Evolutionary conservation across 2,888 invertebrate species (phyloP).

Genomic region (Furcula furcula): DNA sequence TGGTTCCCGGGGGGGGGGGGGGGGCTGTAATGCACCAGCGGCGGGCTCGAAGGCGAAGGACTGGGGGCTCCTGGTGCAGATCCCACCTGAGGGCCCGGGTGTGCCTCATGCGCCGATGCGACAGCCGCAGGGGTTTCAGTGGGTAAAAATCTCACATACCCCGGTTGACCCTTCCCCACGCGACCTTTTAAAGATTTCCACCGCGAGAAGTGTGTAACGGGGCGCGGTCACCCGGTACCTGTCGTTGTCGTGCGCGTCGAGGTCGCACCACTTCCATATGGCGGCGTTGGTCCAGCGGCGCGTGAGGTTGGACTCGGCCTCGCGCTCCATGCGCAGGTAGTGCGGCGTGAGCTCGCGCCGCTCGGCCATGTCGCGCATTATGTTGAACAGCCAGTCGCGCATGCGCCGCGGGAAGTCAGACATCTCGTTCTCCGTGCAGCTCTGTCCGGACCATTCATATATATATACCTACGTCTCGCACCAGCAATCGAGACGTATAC

Average conservation of each 20-base stretch:
- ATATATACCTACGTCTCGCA: no score
- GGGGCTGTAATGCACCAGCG: no score
- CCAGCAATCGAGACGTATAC: no score
- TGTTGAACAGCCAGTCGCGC: conserved; percentile 99
- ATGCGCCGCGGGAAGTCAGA: conserved; percentile 97
- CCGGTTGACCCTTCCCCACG: no score
- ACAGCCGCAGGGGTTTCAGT: no score
- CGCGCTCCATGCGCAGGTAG: conserved; percentile 92
- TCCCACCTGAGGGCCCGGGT: no score
- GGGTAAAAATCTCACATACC: no score
- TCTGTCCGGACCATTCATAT: no score
- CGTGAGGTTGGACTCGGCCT: conserved; percentile 93
- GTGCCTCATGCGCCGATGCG: no score
- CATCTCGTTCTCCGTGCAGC: conserved; percentile 93
- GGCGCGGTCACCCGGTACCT: conserved; percentile 66
- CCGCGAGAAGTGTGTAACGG: neutral
- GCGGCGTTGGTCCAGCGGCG: conserved; percentile 95
- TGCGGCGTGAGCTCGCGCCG: conserved; percentile 91
- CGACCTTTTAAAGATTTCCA: neutral
- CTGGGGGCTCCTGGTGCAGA: no score
- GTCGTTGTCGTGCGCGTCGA: conserved; percentile 95
- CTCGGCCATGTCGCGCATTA: conserved; percentile 97
- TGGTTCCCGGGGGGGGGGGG: no score
- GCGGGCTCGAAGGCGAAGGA: no score
- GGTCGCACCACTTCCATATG: conserved; percentile 99